A percentile compares a stretch with the other conserved stretches of the same genome.
Conservation (phyloP, 92 coral and sea anemone genomes). For the Palythoa grandiflora region DNA sequence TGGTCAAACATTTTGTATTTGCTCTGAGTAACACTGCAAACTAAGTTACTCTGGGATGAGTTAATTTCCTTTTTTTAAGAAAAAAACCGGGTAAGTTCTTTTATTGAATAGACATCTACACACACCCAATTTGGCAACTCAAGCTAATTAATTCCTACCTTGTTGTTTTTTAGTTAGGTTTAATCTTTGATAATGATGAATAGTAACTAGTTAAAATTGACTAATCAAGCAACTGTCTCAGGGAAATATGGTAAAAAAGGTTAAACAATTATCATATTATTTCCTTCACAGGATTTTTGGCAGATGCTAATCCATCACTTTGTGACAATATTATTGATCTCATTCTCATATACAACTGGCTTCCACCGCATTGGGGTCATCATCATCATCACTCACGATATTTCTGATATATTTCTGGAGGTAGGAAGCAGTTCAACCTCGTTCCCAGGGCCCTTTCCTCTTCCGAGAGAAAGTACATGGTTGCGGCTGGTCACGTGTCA, state of each 20-base stretch:
- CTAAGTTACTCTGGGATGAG: not conserved
- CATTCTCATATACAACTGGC: constrained; percentile 78
- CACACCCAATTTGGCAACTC: too few relatives aligned
- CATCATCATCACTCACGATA: constrained; percentile 86
- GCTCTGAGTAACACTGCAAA: not conserved
- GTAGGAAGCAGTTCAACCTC: too few relatives aligned
- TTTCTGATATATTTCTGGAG: constrained; percentile 92
- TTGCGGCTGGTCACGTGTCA: too few relatives aligned
- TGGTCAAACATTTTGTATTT: not conserved
- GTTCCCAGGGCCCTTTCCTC: too few relatives aligned
- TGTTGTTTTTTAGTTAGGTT: too few relatives aligned
- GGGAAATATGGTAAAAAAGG: not conserved
- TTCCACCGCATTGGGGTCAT: constrained; percentile 90
- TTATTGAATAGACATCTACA: too few relatives aligned
- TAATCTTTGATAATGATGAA: too few relatives aligned
- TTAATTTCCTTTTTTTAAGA: too few relatives aligned
- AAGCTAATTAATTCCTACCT: too few relatives aligned
- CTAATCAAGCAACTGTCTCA: not conserved
- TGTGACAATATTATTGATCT: constrained; percentile 78
- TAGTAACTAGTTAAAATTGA: not conserved
- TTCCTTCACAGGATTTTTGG: constrained; percentile 89
- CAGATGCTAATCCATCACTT: constrained; percentile 91
- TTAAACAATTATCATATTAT: not conserved
- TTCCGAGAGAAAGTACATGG: too few relatives aligned
- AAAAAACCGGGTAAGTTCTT: too few relatives aligned